These are phyloP conservation scores for Tinea pellionella DNA, from an alignment of 2,888 invertebrate species.

Conservation along the genomic window DNA sequence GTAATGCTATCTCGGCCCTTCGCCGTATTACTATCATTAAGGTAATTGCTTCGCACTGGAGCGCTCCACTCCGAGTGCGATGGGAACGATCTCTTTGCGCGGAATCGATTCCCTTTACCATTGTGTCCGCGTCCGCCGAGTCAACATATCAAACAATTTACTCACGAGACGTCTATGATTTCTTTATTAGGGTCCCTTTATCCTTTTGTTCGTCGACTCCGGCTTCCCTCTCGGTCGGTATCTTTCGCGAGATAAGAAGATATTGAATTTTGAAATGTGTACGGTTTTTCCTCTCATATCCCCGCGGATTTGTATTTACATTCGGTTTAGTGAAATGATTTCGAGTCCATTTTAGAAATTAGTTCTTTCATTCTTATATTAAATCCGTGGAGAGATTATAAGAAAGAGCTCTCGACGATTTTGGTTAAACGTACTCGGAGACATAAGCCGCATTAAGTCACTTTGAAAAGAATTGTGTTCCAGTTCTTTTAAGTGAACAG, in stretches of 20 bases:
- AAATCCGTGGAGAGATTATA: constrained; percentile 24
- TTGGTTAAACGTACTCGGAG: constrained; percentile 26
- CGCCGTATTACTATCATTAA: constrained; percentile 39
- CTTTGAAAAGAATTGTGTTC: constrained; percentile 33
- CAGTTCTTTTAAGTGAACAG: constrained; percentile 35
- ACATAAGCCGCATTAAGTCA: constrained; percentile 30
- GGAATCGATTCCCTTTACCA: constrained; percentile 27
- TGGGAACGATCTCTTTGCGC: constrained; percentile 30
- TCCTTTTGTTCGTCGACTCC: constrained; percentile 40
- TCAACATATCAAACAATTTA: constrained; percentile 53
- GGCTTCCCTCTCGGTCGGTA: constrained; percentile 33
- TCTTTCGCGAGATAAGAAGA: constrained; percentile 41
- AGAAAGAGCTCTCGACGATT: constrained; percentile 26
- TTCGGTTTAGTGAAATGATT: constrained; percentile 32
- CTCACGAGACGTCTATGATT: constrained; percentile 50
- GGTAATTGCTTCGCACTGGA: constrained; percentile 37
- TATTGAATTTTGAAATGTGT: constrained; percentile 57
- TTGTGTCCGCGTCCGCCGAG: constrained; percentile 25
- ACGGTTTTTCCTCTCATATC: constrained; percentile 47
- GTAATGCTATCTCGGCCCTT: constrained; percentile 31
- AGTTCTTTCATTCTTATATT: constrained; percentile 20
- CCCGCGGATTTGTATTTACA: constrained; percentile 36
- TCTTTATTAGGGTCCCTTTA: constrained; percentile 49
- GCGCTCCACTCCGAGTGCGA: constrained; percentile 23
- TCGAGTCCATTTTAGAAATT: constrained; percentile 45